Percentiles rank a stretch among this genome's conserved stretches.
These are phyloP conservation scores for Brachionus sp. DNA, from an alignment of 1,140 invertebrate species.

Conservation along the genomic window DNA sequence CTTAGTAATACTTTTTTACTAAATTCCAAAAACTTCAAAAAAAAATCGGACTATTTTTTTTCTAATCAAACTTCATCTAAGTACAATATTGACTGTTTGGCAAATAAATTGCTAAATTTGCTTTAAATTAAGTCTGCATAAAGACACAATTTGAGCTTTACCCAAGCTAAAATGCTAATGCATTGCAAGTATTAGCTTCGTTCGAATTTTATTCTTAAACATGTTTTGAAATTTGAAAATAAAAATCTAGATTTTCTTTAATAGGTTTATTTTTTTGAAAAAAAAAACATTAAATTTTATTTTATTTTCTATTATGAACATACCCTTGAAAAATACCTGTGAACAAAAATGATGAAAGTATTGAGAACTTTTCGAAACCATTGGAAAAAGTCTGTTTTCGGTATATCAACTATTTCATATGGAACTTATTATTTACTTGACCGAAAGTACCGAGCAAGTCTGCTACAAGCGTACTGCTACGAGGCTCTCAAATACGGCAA, in stretches of 20 bases:
- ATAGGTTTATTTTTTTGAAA: neutral
- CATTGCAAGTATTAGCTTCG: neutral
- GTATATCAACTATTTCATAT: neutral
- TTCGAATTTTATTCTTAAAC: constrained; percentile 20
- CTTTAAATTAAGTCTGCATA: constrained; percentile 3
- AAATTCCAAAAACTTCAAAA: neutral
- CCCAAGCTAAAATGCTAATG: neutral
- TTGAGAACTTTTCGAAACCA: constrained; percentile 22
- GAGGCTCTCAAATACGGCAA: constrained; percentile 29
- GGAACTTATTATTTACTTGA: constrained; percentile 34
- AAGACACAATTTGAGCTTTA: neutral
- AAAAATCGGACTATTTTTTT: constrained; percentile 14
- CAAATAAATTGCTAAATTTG: constrained; percentile 10
- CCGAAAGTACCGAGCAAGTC: constrained; percentile 12
- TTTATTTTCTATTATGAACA: neutral
- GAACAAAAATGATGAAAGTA: constrained; percentile 25
- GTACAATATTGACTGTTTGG: neutral
- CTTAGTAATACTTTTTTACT: neutral
- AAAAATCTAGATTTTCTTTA: constrained; percentile 9
- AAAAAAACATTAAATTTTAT: neutral
- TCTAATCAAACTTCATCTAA: neutral
- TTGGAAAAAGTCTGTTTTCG: constrained; percentile 44
- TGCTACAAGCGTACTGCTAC: constrained; percentile 28
- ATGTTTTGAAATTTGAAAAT: constrained; percentile 35
- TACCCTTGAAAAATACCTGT: neutral